A percentile compares a stretch with the other conserved stretches of the same genome.
These are phyloP conservation scores for Sarcophaga peregrina DNA, from an alignment of 1,140 invertebrate genomes.

Conservation along the genomic window DNA sequence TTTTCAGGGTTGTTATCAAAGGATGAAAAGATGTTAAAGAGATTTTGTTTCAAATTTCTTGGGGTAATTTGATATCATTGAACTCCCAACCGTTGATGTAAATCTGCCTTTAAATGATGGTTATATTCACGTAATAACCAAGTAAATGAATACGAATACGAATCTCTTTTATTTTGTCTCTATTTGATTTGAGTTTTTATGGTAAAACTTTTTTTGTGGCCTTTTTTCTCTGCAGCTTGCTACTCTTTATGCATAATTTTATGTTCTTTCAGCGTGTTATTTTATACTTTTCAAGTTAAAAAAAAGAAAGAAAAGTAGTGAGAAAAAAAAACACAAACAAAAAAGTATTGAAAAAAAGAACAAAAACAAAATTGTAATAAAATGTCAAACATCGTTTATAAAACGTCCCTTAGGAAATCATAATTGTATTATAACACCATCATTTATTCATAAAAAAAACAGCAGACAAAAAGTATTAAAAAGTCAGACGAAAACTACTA, in stretches of 20 bases:
- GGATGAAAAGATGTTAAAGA: neutral
- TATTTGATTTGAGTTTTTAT: neutral
- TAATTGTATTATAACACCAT: slow-evolving; percentile 40
- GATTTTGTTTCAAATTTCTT: neutral
- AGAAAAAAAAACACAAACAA: neutral
- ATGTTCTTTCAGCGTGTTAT: slow-evolving; percentile 43
- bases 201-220: neutral
- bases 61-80: slow-evolving; percentile 16
- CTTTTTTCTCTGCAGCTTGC: neutral
- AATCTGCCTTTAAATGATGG: neutral
- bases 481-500: neutral
- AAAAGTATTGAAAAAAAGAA: slow-evolving; percentile 30
- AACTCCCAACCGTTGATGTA: neutral
- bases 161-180: neutral
- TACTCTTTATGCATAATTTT: slow-evolving; percentile 27
- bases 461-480: neutral
- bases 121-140: neutral
- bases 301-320: too few species aligned
- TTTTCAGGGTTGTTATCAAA: neutral
- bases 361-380: slow-evolving; percentile 33
- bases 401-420: slow-evolving; percentile 43
- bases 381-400: slow-evolving; percentile 10
- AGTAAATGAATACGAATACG: neutral
- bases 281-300: slow-evolving; percentile 39
- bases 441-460: neutral